These are phyloP conservation scores for Idaea dimidiata DNA, from an alignment of 2,888 invertebrate species.

Conservation along the genomic window DNA sequence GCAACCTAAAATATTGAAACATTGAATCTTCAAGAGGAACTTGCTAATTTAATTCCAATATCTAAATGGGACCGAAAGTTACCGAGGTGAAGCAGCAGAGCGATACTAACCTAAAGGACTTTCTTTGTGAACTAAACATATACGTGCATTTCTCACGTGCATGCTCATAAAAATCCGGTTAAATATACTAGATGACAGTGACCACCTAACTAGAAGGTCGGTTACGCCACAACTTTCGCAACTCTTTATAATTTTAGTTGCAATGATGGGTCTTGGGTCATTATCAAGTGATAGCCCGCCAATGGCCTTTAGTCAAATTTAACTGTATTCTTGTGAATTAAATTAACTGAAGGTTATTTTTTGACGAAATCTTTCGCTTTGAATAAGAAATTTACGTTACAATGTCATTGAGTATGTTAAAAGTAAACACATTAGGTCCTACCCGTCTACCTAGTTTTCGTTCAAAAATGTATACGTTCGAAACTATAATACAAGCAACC, in stretches of 20 bases:
- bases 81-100: too few relatives aligned
- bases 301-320: not conserved
- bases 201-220: conserved; percentile 26
- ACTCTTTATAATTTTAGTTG: conserved; percentile 14
- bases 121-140: conserved; percentile 9
- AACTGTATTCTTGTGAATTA: not conserved
- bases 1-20: too few relatives aligned
- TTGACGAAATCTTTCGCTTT: not conserved
- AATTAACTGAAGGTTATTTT: not conserved
- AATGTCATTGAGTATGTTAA: not conserved
- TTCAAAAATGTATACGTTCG: too few relatives aligned
- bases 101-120: too few relatives aligned
- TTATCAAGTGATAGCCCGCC: not conserved
- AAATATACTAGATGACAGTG: conserved; percentile 19
- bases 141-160: conserved; percentile 2
- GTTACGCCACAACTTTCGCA: conserved; percentile 32
- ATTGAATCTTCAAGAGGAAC: too few relatives aligned
- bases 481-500: too few relatives aligned
- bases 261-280: conserved; percentile 1
- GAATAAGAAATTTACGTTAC: not conserved
- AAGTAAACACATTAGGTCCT: not conserved
- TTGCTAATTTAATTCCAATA: too few relatives aligned
- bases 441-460: too few relatives aligned
- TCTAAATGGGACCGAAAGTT: too few relatives aligned
- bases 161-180: not conserved